Evolutionary conservation across 2,888 invertebrate species (phyloP), one percentile per base, ranked within the genome.

Genomic region (Andrena marginata): DNA sequence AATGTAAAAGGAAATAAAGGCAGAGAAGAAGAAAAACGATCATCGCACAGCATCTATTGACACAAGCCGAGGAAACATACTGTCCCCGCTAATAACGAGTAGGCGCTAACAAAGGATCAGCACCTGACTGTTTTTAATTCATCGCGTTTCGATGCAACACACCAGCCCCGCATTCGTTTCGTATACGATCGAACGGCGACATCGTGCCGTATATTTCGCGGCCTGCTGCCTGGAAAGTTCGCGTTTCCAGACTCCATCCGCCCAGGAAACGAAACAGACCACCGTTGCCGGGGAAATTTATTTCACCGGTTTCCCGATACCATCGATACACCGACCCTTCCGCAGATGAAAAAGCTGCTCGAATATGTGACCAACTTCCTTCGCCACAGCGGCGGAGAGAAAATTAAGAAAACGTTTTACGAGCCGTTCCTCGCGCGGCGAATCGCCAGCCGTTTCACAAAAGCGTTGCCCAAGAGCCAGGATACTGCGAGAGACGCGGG

Each of bases 281-380:
- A 56, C 51, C 35, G 29, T 0, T 4, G 63, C 48, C 31, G 29
- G 33, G 68, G 51, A 76, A 87, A 87, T 85, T 78, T 87, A 85
- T 87, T 80, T 80, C 67, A 51, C 23, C 59, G 77, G 42, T 51
- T 87, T 77, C 68, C 87, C 85, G 77, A 82, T 87, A 80, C 7
- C 60, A 23, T 71, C 69, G 59, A 62, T 49, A 33, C 74, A 42
- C 29, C 35, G 62, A 31, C 23, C 60, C 31, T 33, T 13, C 54
- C 77, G 68, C 65, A 59, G 62, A 74, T 63, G 64, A 51, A 48
- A 76, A 77, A 70, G 64, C 29, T 75, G 42, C 33, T 33, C 33
- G 49, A 10, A 80, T 59, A 59, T 54, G 42, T 5, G 48, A 59
- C 49, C 51, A 60, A 31, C 48, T 48, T 31, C 42, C 35, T 73